Base-by-base conservation (phyloP, 2,888 invertebrate species). In the Julus scandinavius region DNA sequence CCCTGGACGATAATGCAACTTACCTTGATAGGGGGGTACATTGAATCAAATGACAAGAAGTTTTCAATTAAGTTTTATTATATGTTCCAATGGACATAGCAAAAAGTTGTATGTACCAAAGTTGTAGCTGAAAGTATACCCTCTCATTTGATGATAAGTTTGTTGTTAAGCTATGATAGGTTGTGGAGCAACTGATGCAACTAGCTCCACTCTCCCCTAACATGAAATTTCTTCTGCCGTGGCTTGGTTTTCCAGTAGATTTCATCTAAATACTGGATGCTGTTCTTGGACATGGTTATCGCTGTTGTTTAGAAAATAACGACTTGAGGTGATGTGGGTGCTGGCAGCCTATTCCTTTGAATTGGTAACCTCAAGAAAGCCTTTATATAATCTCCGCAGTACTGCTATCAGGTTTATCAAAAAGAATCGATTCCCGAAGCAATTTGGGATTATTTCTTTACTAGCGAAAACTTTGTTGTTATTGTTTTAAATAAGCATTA, bases 231-330 rank as follows among this genome's bases (percentile, higher is more conserved):
- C 17, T 63, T n/a, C 2, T 17, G 2, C 2, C 63, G 63, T 1
- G 63, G 63, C n/a, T 63, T n/a, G 63, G 63, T 63, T n/a, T 63
- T 63, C 63, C 63, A 63, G 63, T 63, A n/a, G 63, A 63, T n/a
- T 5, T 63, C 63, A n/a, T 63, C 63, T 2, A 63, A 17, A 3
- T 63, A n/a, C n/a, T 63, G 1, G 63, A 63, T 3, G 63, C n/a
- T n/a, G 1, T 63, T n/a, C 63, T 63, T n/a, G 17, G 63, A 17
- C 63, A 63, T 63, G n/a, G 63, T 63, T 63, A 17, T n/a, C 17
- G n/a, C 17, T 17, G 17, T n/a, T 17, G 17, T 13, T 2, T n/a
- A 15, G 54, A 15, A 2, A 13, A 2, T 15, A 7, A 11, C 54
- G 11, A 54, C 13, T 54, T n/a, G 17, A 63, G 63, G 5, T n/a